Evolutionary conservation across 2,888 invertebrate genomes (phyloP), one percentile per base, ranked within the genome.

Genomic region (Caenorhabditis virilis): DNA sequence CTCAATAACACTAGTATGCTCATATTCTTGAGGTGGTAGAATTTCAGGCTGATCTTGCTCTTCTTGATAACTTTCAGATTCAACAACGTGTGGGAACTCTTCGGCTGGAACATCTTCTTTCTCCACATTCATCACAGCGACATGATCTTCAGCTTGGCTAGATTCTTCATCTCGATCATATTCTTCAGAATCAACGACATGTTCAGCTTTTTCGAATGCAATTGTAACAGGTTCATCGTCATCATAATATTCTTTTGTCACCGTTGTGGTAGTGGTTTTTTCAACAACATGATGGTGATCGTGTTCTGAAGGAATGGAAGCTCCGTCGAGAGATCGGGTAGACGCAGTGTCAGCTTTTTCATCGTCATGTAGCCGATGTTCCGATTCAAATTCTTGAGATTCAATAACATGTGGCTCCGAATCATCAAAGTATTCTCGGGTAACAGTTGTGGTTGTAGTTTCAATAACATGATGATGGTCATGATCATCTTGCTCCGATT

Each of bases 251-350:
- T 53, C 59, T 42, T 27, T 36, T 22, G 53, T 59, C 1, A 47
- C 47, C 2, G 48, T 52, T 3, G 54, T 54, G 15, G 59, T 48
- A 5, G 55, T 61, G 2, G 46, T 58, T 9, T 52, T 57, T 26
- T 50, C 52, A 13, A 54, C 26, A 15, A 57, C 54, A 18, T 41
- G 48, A n/a, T 30, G 48, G 7, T 18, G 22, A 15, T 36, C 48
- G 20, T 16, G 7, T 16, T 23, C 20, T 15, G 30, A 15, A 15
- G 15, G 27, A 4, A 13, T 22, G 18, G 45, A 45, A 25, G 13
- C 23, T 23, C 15, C 42, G 13, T 18, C 18, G 15, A 20, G 38
- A 18, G 20, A 18, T 38, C 20, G 38, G 2, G 38, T 20, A 7
- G 16, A 18, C 2, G 38, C 18, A 11, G 16, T 38, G 38, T 9